Evolutionary conservation across 2,888 invertebrate genomes (phyloP).

Genomic region (Orthosia gracilis): DNA sequence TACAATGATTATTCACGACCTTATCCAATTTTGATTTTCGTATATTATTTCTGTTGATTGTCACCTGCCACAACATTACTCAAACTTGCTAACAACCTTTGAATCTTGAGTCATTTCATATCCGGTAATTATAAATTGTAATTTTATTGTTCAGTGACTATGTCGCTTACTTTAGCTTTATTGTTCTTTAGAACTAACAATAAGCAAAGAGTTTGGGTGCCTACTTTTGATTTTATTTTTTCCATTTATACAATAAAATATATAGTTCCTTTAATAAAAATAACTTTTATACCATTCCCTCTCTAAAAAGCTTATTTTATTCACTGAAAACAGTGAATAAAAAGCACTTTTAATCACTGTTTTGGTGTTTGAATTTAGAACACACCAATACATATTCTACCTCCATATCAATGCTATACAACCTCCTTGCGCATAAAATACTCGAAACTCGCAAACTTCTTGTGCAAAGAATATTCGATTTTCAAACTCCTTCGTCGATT

Average conservation of each 20-base stretch:
- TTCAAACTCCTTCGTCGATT: no score
- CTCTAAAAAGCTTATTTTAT: no score
- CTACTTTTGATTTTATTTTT: background rate
- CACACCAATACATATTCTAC: no score
- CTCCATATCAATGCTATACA: no score
- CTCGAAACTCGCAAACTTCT: no score
- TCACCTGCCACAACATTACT: constrained; percentile 11
- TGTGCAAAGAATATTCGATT: no score
- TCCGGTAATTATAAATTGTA: constrained; percentile 16
- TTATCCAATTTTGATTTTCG: constrained; percentile 3
- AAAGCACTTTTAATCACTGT: no score
- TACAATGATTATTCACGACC: background rate
- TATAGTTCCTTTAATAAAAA: background rate
- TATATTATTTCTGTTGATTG: constrained; percentile 5
- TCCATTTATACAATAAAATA: background rate
- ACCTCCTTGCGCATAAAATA: no score
- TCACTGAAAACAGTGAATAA: no score
- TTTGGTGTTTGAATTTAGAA: no score
- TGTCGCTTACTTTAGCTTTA: background rate
- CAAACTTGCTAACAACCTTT: constrained; percentile 20
- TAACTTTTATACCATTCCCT: no score
- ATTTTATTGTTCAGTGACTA: constrained; percentile 12
- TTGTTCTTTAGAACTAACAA: background rate
- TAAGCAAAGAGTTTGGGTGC: background rate
- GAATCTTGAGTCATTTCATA: constrained; percentile 25